A percentile compares a stretch with the other conserved stretches of the same genome.
Evolutionary conservation across 2,888 invertebrate genomes (phyloP).

Genomic region (Graphium colonna): DNA sequence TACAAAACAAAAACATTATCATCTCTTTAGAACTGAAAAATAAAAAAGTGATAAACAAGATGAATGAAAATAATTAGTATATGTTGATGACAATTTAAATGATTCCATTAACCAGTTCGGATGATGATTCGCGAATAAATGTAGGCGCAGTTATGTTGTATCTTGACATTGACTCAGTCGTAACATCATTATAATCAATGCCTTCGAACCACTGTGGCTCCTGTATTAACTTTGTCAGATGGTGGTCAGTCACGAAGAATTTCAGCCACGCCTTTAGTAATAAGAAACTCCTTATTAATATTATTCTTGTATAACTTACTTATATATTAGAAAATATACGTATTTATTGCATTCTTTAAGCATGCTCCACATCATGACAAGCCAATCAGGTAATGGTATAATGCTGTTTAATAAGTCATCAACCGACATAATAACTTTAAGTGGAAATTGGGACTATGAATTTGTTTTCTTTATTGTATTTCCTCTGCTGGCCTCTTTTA

Average conservation of each 20-base stretch:
- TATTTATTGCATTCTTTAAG: not conserved
- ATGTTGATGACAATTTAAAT: constrained; percentile 51
- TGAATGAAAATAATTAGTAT: constrained; percentile 40
- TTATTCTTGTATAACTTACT: too few species aligned
- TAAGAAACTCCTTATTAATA: constrained; percentile 54
- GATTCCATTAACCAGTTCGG: constrained; percentile 74
- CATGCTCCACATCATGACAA: not conserved
- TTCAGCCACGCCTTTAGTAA: constrained; percentile 80
- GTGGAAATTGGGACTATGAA: too few species aligned
- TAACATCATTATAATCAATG: constrained; percentile 53
- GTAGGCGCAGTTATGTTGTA: constrained; percentile 51
- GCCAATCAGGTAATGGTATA: not conserved
- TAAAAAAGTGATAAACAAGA: constrained; percentile 38
- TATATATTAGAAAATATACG: too few species aligned
- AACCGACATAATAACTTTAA: too few species aligned
- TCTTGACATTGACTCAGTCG: constrained; percentile 63
- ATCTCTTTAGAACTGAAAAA: constrained; percentile 29
- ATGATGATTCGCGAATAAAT: constrained; percentile 64
- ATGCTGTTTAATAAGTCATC: not conserved
- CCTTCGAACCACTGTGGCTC: constrained; percentile 72
- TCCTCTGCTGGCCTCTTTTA: too few species aligned
- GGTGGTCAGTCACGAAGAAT: constrained; percentile 78
- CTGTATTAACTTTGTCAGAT: constrained; percentile 71
- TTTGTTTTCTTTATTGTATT: too few species aligned
- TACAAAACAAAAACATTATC: too few species aligned